phyloP scores from a whole-genome alignment of 1,140 invertebrate species.

The Cherax destructor region DNA sequence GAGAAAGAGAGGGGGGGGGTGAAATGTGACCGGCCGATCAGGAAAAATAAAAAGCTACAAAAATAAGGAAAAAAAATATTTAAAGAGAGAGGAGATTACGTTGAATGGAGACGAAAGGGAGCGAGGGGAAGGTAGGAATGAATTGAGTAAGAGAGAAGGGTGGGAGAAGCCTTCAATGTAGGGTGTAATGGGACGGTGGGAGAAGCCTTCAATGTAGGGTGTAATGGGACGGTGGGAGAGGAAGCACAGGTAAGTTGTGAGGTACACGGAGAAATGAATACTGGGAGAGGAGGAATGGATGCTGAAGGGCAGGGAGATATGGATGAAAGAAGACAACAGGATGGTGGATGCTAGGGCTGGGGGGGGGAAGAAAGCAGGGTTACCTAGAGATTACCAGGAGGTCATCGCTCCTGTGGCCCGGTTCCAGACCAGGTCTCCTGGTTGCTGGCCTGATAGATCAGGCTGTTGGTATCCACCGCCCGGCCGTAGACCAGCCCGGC shows the following conservation, averaged over 20 bases:
- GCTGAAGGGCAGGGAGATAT: not conserved
- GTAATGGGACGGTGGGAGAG: not conserved
- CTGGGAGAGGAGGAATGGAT: not conserved
- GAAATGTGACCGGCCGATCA: not conserved
- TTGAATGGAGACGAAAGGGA: not conserved
- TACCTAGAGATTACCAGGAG: too few species aligned
- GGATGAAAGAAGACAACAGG: too few species aligned
- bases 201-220: not conserved
- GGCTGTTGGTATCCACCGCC: too few species aligned
- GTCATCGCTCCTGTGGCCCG: too few species aligned
- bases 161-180: not conserved
- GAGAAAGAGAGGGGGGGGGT: not conserved
- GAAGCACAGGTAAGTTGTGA: not conserved
- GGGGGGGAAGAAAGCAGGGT: too few species aligned
- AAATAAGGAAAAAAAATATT: not conserved
- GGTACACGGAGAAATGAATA: conserved; percentile 1
- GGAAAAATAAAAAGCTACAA: not conserved
- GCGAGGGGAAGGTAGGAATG: not conserved
- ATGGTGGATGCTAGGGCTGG: too few species aligned
- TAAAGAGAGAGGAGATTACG: not conserved
- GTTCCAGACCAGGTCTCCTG: too few species aligned
- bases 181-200: not conserved
- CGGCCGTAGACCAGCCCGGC: too few species aligned
- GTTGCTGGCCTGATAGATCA: too few species aligned
- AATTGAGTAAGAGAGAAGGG: not conserved